phyloP scores from a whole-genome alignment of 2,888 invertebrate genomes.

The Panzeria rudis region DNA sequence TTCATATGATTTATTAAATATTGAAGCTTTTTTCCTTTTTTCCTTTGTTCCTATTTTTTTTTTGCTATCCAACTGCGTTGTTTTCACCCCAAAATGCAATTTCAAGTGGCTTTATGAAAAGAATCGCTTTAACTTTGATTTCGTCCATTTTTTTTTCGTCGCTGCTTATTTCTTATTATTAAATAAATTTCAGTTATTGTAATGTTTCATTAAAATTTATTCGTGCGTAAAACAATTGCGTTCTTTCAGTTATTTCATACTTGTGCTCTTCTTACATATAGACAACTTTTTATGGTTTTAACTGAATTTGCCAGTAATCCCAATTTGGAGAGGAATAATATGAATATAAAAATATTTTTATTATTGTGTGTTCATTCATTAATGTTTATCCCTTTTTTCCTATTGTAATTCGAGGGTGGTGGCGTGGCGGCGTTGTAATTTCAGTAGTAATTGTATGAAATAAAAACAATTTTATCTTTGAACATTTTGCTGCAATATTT shows the following conservation, averaged over 20 bases:
- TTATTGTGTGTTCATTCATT: conserved; percentile 65
- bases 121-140: conserved; percentile 36
- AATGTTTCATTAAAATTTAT: conserved; percentile 74
- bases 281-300: conserved; percentile 15
- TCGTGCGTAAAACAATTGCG: conserved; percentile 74
- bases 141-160: conserved; percentile 17
- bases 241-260: conserved; percentile 44
- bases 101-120: conserved; percentile 10
- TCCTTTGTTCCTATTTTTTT: conserved; percentile 3
- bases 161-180: conserved; percentile 54
- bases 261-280: conserved; percentile 12
- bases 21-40: conserved; percentile 25
- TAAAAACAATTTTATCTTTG: background rate
- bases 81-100: background rate
- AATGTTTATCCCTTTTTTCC: conserved; percentile 53
- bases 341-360: conserved; percentile 57
- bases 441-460: background rate
- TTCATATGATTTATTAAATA: conserved; percentile 16
- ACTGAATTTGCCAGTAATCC: conserved; percentile 44
- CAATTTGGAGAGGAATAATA: conserved; percentile 42
- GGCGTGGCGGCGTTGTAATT: background rate
- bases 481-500: conserved; percentile 35
- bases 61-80: background rate
- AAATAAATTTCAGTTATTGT: conserved; percentile 65
- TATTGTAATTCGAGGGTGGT: background rate